Evolutionary conservation across 2,113 vertebrate genomes (phyloP), one percentile per base, ranked within the genome.

Genomic region (Gadus chalcogrammus): DNA sequence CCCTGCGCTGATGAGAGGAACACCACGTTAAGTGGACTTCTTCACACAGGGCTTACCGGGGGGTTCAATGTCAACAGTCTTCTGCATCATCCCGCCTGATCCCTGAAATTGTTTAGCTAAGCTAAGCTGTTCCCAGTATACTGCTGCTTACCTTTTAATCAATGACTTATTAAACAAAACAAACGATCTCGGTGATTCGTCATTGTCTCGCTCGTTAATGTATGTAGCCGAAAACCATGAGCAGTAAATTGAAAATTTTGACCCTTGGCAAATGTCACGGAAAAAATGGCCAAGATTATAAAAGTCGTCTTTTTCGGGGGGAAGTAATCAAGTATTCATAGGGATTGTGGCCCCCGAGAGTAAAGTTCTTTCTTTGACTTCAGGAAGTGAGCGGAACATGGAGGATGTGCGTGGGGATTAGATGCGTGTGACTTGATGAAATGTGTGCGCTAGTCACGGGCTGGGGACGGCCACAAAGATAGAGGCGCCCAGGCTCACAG

Each of bases 381-480:
- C 84, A 85, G 87, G 87, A 87, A 83, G 83, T 84, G 83, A 86
- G 78, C 78, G 69, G 85, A 85, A 83, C 77, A 74, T 73, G 77
- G 42, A 48, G 42, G 42, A 48, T 48, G 42, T 48, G 42, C 78
- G 75, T 88, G 82, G 88, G 83, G 89, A 88, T 88, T 87, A 90
- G 86, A 87, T 85, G 84, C 79, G 79, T 80, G 80, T 74, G 74
- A 82, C 81, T 88, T 89, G 87, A 86, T 91, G 91, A 90, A 91
- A 88, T 87, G 82, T 89, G 87, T 89, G 91, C 86, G 77, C 90
- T 87, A 81, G 87, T 88, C 88, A 91, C 80, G 83, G 89, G 85
- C 84, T 81, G 86, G 78, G 81, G 81, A 86, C 85, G 83, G 76
- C 67, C 17, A 66, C 76, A 35, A 81, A 88, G 89, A 91, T 91